Conservation (phyloP, 2,797 vertebrate species). For the Brachyrhaphis roseni region DNA sequence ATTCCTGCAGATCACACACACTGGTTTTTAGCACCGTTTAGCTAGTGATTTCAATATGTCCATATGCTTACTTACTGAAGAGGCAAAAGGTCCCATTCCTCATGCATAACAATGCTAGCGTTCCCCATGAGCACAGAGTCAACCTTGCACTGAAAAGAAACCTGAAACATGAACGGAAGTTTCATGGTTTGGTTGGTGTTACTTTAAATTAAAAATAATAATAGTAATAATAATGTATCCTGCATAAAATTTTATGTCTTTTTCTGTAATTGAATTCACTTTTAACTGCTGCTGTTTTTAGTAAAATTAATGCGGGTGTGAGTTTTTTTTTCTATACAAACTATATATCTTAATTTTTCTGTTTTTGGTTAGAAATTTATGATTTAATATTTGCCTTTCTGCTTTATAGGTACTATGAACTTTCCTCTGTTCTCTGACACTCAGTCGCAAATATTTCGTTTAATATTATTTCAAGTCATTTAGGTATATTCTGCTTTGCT, state of each 20-base stretch:
- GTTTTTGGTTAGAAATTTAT: neutral
- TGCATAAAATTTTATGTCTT: neutral
- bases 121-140: constrained; percentile 64
- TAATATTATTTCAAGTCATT: neutral
- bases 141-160: constrained; percentile 84
- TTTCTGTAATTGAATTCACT: neutral
- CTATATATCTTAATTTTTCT: neutral
- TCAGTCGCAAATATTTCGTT: neutral
- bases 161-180: constrained; percentile 65
- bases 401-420: neutral
- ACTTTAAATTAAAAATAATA: no score
- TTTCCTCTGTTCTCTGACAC: neutral
- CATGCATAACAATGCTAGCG: constrained; percentile 78
- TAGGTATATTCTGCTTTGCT: neutral
- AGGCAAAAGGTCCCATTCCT: constrained; percentile 77
- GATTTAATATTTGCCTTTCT: neutral
- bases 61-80: constrained; percentile 62
- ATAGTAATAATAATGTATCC: neutral
- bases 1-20: constrained; percentile 64
- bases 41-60: neutral
- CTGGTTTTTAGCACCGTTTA: neutral
- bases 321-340: neutral
- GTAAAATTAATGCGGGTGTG: no score
- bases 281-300: no score
- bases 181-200: neutral